Conservation (phyloP, 2,797 vertebrate genomes). For the Enteromius unitaeniatus region DNA sequence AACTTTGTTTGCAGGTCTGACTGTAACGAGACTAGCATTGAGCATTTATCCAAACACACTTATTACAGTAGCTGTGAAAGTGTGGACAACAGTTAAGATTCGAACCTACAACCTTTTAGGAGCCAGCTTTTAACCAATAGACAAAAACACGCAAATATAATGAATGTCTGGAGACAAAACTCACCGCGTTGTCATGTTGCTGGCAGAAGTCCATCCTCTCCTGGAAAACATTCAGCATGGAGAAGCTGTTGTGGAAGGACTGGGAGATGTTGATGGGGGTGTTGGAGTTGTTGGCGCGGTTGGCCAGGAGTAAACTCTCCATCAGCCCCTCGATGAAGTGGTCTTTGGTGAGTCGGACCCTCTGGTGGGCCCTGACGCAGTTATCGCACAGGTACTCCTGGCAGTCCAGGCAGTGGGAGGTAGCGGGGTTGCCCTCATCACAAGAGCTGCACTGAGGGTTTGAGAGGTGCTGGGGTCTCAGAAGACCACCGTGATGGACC, state of each 20-base stretch:
- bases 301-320: conserved; percentile 62
- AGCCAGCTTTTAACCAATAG: neutral
- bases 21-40: neutral
- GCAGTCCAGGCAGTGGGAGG: conserved; percentile 86
- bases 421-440: conserved; percentile 84
- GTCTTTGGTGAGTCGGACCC: conserved; percentile 88
- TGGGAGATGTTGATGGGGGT: conserved; percentile 60
- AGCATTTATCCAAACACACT: neutral
- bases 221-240: conserved; percentile 81
- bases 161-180: conserved; percentile 1
- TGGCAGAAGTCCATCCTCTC: conserved; percentile 84
- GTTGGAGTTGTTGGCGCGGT: conserved; percentile 62
- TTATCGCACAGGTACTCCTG: conserved; percentile 88
- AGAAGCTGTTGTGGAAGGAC: conserved; percentile 76
- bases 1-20: neutral
- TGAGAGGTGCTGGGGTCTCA: conserved; percentile 73
- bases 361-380: conserved; percentile 86
- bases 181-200: conserved; percentile 85
- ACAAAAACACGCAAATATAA: neutral
- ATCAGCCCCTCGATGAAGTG: conserved; percentile 85
- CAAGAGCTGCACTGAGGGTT: conserved; percentile 84
- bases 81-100: neutral
- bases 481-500: conserved; percentile 69
- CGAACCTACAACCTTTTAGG: neutral
- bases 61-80: neutral